Evolutionary conservation across 2,113 vertebrate species (phyloP).

Genomic region (Pseudopipra pipra): DNA sequence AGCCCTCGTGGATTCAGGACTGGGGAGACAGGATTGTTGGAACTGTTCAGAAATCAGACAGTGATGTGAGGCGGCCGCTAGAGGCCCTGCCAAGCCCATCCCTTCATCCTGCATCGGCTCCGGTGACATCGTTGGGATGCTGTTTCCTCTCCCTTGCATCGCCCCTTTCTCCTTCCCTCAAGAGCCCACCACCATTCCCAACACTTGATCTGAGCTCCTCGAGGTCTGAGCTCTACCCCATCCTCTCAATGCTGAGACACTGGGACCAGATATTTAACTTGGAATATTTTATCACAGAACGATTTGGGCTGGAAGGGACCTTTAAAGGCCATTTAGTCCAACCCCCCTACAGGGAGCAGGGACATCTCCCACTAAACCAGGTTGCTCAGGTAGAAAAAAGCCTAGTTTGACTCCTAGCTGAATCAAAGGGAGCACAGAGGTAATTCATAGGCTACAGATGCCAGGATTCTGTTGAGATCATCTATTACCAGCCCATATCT

Average conservation of each 20-base stretch:
- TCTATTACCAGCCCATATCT: background rate
- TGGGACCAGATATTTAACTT: accelerated
- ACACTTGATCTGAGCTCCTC: accelerated
- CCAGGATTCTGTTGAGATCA: background rate
- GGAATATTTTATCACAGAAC: background rate
- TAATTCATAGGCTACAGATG: background rate
- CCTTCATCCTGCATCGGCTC: accelerated
- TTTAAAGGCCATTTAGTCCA: background rate
- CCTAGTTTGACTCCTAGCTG: background rate
- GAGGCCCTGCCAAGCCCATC: conserved; percentile 15
- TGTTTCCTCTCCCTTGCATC: too few species aligned
- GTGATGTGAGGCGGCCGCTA: background rate
- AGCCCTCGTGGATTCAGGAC: background rate
- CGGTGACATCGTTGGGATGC: accelerated
- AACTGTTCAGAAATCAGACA: accelerated
- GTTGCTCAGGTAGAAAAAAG: background rate
- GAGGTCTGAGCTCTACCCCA: accelerated
- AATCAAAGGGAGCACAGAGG: background rate
- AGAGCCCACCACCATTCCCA: accelerated
- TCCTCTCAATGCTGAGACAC: accelerated
- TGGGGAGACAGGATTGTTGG: background rate
- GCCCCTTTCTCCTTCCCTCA: background rate
- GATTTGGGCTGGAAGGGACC: background rate
- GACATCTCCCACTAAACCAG: background rate
- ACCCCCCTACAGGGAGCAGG: background rate